Evolutionary conservation across 2,888 invertebrate genomes (phyloP).

Genomic region (Liopterus haemorrhoidalis): DNA sequence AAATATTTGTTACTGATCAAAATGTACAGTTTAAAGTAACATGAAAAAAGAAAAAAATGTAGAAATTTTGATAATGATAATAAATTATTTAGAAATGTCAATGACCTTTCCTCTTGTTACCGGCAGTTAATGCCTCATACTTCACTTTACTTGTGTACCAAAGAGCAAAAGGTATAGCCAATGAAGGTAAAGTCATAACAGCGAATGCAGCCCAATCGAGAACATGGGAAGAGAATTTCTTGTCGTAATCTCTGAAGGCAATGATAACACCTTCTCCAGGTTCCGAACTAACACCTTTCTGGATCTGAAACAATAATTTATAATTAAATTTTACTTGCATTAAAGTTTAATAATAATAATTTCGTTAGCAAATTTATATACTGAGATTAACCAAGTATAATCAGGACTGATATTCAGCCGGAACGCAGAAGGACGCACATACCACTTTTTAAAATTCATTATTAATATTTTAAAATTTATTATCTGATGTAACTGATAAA

Average conservation of each 20-base stretch:
- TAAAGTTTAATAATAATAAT: not conserved
- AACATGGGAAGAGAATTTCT: slow-evolving; percentile 94
- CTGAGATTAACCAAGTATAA: too few relatives aligned
- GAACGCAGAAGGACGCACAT: too few relatives aligned
- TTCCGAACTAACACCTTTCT: slow-evolving; percentile 72
- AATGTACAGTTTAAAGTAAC: too few relatives aligned
- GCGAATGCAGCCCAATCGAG: slow-evolving; percentile 97
- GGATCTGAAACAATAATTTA: slow-evolving; percentile 50
- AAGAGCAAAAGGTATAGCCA: slow-evolving; percentile 87
- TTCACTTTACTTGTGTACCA: slow-evolving; percentile 95
- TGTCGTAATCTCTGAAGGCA: slow-evolving; percentile 86
- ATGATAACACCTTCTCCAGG: slow-evolving; percentile 95
- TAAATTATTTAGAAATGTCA: too few relatives aligned
- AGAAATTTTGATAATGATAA: too few relatives aligned
- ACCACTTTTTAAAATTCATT: too few relatives aligned
- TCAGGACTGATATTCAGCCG: too few relatives aligned
- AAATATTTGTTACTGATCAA: too few relatives aligned
- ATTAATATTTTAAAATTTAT: too few relatives aligned
- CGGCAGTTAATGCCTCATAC: slow-evolving; percentile 67
- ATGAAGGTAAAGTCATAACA: slow-evolving; percentile 90
- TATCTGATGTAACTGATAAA: too few relatives aligned
- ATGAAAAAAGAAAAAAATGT: too few relatives aligned
- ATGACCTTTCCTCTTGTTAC: slow-evolving; percentile 54
- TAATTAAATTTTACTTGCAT: not conserved
- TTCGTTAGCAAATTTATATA: not conserved